Conservation (phyloP, 2,113 vertebrate species). For the Ceyx cyanopectus region DNA sequence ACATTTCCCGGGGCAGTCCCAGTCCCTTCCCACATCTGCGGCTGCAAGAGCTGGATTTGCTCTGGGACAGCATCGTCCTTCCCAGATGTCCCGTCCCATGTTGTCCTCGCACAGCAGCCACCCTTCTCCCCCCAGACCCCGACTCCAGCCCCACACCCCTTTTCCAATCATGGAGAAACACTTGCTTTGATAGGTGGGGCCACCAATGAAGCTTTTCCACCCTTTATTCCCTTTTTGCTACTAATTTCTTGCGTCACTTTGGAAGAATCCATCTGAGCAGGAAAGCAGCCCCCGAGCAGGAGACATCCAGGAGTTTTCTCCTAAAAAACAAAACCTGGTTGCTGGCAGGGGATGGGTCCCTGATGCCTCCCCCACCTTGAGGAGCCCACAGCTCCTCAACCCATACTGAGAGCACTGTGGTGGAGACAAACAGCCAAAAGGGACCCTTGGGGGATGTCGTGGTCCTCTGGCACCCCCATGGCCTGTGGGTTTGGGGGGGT, state of each 20-base stretch:
- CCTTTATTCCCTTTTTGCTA: neutral
- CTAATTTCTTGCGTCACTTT: neutral
- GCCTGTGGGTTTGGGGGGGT: neutral
- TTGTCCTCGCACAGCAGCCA: neutral
- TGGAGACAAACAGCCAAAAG: accelerated
- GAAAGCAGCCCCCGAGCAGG: neutral
- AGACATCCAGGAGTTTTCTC: neutral
- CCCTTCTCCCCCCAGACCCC: neutral
- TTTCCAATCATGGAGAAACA: neutral
- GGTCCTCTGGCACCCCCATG: accelerated
- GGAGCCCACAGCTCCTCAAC: neutral
- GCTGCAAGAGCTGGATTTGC: neutral
- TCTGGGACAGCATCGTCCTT: neutral
- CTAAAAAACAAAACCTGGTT: neutral
- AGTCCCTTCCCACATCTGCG: neutral
- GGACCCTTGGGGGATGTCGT: neutral
- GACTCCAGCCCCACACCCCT: neutral
- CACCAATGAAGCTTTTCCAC: accelerated
- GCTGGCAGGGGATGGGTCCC: neutral
- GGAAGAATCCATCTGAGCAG: neutral
- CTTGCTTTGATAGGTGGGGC: neutral
- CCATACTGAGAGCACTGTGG: neutral
- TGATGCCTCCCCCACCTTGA: neutral
- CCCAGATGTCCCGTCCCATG: neutral
- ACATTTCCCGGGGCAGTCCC: accelerated